Evolutionary conservation across 2,113 vertebrate species (phyloP).

Genomic region (Tychaedon coryphoeus): DNA sequence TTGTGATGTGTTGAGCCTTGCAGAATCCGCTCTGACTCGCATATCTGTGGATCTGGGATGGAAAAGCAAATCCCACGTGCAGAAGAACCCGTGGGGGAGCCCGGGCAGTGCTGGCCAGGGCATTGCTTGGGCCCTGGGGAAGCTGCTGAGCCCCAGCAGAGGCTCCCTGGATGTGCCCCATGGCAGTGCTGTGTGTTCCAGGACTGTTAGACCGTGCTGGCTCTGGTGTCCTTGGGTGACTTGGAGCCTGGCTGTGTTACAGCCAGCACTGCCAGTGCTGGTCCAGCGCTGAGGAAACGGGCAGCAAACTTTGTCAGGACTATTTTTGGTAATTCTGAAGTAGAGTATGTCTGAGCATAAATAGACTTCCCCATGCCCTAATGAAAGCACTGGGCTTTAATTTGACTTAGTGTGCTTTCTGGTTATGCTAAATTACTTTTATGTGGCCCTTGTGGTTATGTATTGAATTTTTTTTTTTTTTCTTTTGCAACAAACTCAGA

Average conservation of each 20-base stretch:
- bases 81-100: neutral
- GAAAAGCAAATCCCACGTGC: neutral
- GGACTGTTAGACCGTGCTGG: neutral
- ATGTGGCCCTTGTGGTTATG: conserved; percentile 31
- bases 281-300: neutral
- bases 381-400: conserved; percentile 14
- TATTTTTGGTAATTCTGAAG: conserved; percentile 18
- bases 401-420: neutral
- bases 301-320: neutral
- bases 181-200: neutral
- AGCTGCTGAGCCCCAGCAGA: neutral
- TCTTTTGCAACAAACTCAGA: neutral
- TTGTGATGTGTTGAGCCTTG: rapidly evolving
- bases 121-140: rapidly evolving
- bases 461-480: neutral
- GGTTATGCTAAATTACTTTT: conserved; percentile 9
- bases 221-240: neutral
- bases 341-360: neutral
- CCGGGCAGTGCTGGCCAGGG: neutral
- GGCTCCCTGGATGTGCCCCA: neutral
- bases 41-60: neutral
- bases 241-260: neutral
- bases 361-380: conserved; percentile 3
- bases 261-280: neutral
- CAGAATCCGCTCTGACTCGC: neutral